phyloP scores from a whole-genome alignment of 1,140 invertebrate species.

The Agrilus planipennis region DNA sequence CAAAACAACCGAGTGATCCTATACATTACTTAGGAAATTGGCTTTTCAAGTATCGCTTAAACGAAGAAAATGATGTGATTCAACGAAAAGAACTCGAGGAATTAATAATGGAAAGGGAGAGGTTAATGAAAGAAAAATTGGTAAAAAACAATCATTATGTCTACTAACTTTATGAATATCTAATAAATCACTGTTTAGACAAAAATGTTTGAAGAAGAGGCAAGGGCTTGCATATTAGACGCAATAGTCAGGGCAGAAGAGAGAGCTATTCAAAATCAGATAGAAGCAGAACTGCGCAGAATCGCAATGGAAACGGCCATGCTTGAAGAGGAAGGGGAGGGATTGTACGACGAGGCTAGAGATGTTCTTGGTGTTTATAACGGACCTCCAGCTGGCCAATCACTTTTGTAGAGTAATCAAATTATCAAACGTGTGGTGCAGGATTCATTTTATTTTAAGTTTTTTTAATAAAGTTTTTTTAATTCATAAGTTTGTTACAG shows the following conservation, averaged over 20 bases:
- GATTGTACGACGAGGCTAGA: constrained; percentile 18
- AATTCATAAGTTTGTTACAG: too few species aligned
- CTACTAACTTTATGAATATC: neutral
- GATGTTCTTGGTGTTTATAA: constrained; percentile 20
- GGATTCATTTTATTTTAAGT: too few species aligned
- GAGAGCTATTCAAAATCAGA: constrained; percentile 11
- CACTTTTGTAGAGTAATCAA: too few species aligned
- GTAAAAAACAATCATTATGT: constrained; percentile 17
- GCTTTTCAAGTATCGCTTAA: constrained; percentile 33
- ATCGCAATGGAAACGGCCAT: constrained; percentile 8
- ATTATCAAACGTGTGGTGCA: too few species aligned
- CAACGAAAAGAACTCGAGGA: constrained; percentile 23
- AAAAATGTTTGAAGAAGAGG: constrained; percentile 24
- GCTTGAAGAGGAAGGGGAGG: constrained; percentile 18
- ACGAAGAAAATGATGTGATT: constrained; percentile 26
- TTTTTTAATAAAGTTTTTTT: too few species aligned
- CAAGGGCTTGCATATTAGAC: constrained; percentile 20
- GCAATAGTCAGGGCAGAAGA: constrained; percentile 24
- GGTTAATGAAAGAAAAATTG: constrained; percentile 22
- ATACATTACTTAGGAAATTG: constrained; percentile 34
- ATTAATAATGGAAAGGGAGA: constrained; percentile 20
- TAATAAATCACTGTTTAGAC: neutral
- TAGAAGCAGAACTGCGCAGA: constrained; percentile 8
- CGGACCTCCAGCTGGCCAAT: constrained; percentile 10
- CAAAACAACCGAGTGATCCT: constrained; percentile 30